Evolutionary conservation across 2,797 vertebrate species (phyloP), one percentile per base, ranked within the genome.

Genomic region (Arnoldichthys spilopterus): DNA sequence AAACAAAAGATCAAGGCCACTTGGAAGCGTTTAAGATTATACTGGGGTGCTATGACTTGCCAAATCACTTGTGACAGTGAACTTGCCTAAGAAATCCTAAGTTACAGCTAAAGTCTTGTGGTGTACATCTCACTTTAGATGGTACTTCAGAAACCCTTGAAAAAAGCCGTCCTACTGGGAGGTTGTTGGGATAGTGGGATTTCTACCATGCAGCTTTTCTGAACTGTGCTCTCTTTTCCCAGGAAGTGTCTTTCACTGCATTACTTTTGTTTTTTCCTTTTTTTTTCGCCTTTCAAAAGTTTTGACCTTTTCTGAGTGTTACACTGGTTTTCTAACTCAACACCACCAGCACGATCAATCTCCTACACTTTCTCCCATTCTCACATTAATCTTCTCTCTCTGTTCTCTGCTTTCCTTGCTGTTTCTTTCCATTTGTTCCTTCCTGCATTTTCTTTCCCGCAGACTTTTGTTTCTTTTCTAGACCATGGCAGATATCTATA

Each of bases 161-260:
- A 59, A 56, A 56, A 53, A 2, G 3, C 6, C 7, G 8, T 54
- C 81, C 66, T 69, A 18, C 32, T 72, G 68, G 72, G 79, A 45
- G 26, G 43, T 18, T 70, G 26, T 9, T 61, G 40, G 59, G 40
- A 78, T 78, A 59, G 40, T 72, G 53, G 71, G 58, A 72, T 68
- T 75, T 37, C 54, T 53, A 67, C 51, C 64, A 45, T 78, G 30
- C 49, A 49, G 26, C 30, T 40, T 45, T 72, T 79, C 56, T 59
- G 75, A 82, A 74, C 77, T 77, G 28, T 45, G 13, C 61, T 70
- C 68, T 84, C 70, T 74, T 13, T 76, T 82, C 58, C 82, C 71
- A 64, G 51, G 26, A 77, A 69, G 69, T n/a, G 30, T 45, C 58
- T 81, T 82, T 62, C 56, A 16, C 37, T 54, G 28, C 58, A 26